Base-by-base conservation (phyloP, 30 jellyfish, hydroid and myxozoan species). In the Turritopsis rubra region DNA sequence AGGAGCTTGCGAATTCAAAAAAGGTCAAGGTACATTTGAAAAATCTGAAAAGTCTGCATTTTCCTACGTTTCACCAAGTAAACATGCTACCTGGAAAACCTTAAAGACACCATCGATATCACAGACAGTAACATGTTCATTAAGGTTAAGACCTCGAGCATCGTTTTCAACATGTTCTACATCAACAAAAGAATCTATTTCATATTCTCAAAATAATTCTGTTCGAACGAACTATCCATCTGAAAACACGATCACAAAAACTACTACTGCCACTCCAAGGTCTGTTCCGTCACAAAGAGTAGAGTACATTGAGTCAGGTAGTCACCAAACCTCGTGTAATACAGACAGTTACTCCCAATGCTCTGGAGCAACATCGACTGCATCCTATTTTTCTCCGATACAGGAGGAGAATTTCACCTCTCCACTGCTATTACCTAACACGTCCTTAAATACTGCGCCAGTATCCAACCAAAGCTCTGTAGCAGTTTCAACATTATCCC, bases 31-130 rank as follows among this genome's bases (percentile, higher is more conserved):
- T 68, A 68, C 30, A 7, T 68, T 68, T 9, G 77, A 68, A 27
- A 68, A 68, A 1, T 68, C 77, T 68, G 77, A 68, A 68, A 23
- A 68, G 21, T 68, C 77, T 68, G 77, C 77, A 7, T 68, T 68
- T 68, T n/a, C 77, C 19, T 27, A 68, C 19, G 77, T 68, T 68
- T 68, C 77, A 0, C 30, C 77, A n/a, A 68, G 30, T 68, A 68
- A 68, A 27, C 8, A 68, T 68, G 30, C 28, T 68, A 22, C 77
- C 30, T n/a, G 30, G 30, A 16, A 68, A 68, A 68, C 9, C 30
- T 1, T 27, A 19, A 0, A 23, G 17, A 68, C 77, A 5, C 60
- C 60, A 41, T 3, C 60, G 5, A 41, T 41, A 41, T 41, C 60
- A 13, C 60, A 41, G 60, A 41, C 60, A 41, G 60, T 41, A 41